Conservation (phyloP, 1,140 invertebrate species). For the Hermetia illucens region DNA sequence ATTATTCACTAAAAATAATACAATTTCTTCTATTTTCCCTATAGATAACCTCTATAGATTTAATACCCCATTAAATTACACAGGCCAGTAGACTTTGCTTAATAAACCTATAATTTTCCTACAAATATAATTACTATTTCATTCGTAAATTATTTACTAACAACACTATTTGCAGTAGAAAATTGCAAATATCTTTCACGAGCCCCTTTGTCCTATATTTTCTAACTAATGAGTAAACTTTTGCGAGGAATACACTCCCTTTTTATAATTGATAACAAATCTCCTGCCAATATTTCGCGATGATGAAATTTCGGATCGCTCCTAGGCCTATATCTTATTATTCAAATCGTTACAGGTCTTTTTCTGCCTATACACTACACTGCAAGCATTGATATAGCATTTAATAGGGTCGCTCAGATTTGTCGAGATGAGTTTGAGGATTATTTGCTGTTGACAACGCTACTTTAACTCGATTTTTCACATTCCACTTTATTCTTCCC, state of each 20-base stretch:
- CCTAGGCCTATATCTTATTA: slow-evolving; percentile 40
- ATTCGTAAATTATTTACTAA: slow-evolving; percentile 36
- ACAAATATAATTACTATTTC: slow-evolving; percentile 29
- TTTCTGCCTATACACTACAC: slow-evolving; percentile 46
- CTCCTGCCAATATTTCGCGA: slow-evolving; percentile 34
- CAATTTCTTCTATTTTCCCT: slow-evolving; percentile 9
- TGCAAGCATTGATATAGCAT: slow-evolving; percentile 37
- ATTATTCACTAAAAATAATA: slow-evolving; percentile 8
- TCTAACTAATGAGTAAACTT: slow-evolving; percentile 32
- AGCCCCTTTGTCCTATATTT: slow-evolving; percentile 29
- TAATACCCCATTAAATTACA: slow-evolving; percentile 27
- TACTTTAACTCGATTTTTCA: too few species aligned
- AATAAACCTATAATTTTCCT: slow-evolving; percentile 32
- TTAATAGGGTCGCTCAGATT: slow-evolving; percentile 39
- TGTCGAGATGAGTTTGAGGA: too few species aligned
- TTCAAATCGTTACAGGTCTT: slow-evolving; percentile 42
- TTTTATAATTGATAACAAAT: slow-evolving; percentile 35
- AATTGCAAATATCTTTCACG: slow-evolving; percentile 31
- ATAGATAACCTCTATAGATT: slow-evolving; percentile 16
- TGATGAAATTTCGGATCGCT: slow-evolving; percentile 41
- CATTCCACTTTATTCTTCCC: too few species aligned
- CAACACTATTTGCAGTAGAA: slow-evolving; percentile 33
- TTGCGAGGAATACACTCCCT: slow-evolving; percentile 30
- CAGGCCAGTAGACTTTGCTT: too few species aligned
- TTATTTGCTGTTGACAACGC: too few species aligned